Base-by-base conservation (phyloP, 1,140 invertebrate genomes). In the Neodiprion fabricii region DNA sequence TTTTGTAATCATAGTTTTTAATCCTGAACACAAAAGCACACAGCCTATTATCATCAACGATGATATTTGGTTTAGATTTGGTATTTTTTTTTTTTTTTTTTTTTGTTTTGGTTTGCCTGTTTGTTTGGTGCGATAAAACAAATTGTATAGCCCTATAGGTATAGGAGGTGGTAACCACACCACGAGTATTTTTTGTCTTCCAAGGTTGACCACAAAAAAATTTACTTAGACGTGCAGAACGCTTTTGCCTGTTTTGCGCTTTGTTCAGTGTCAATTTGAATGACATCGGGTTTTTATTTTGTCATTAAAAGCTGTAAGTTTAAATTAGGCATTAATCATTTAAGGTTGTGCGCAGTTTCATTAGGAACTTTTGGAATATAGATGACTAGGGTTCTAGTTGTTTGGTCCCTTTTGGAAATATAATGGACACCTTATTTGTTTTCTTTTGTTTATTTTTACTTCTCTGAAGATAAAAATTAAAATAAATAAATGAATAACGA, bases 261-360 rank as follows among this genome's bases (percentile, higher is more conserved):
- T 86, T 85, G 79, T 40, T 40, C 83, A 73, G 71, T 85, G 83
- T 87, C 82, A 86, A 86, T 86, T 79, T 85, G 81, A 83, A 85
- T 79, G 83, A 87, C 85, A 87, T 85, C 85, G 83, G 79, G 79
- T 81, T 79, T 81, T 83, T 86, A 84, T 86, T 84, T 40, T 86
- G 78, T 85, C 83, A 85, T 83, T 84, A 84, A 80, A 85, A 88
- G 87, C 87, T 89, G 87, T 86, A 89, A 89, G 81, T 89, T 89
- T 80, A 89, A 89, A 89, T 83, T 82, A 88, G 85, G 82, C 78
- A 89, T 89, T 86, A 86, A 85, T 84, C 82, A 87, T 86, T 85
- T 84, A 40, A 81, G 79, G 81, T 72, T 82, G 83, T 79, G 78
- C 82, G 80, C 78, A 76, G 82, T 82, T 82, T 79, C 80, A 79